Conservation (phyloP, 2,113 vertebrate genomes). For the Bos indicus region DNA sequence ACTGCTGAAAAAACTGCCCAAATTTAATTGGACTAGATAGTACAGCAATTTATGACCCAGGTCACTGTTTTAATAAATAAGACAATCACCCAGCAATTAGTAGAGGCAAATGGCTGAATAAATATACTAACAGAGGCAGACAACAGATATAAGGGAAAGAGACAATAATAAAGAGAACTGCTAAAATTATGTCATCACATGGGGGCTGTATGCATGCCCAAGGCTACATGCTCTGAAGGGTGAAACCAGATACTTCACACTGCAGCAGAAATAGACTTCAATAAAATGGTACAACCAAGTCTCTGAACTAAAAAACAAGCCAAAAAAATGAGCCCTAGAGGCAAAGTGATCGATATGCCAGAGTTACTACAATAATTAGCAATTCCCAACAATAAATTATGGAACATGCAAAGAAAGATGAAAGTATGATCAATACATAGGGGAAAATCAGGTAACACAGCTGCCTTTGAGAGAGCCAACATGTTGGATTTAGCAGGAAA, state of each 20-base stretch:
- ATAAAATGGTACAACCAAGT: background rate
- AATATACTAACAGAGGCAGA: background rate
- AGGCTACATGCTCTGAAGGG: background rate
- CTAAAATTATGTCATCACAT: background rate
- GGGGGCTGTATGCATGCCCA: background rate
- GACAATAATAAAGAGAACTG: background rate
- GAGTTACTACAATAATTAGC: background rate
- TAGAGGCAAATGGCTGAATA: background rate
- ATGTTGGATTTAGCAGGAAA: background rate
- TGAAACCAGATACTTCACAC: background rate
- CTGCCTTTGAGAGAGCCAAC: background rate
- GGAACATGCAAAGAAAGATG: background rate
- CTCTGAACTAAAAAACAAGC: background rate
- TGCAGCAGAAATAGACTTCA: background rate
- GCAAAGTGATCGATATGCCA: background rate
- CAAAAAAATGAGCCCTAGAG: background rate
- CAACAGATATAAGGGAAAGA: background rate
- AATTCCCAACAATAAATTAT: background rate
- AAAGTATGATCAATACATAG: background rate
- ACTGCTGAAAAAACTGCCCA: background rate
- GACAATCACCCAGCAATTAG: background rate
- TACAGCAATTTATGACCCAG: background rate
- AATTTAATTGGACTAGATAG: background rate
- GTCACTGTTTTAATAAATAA: background rate
- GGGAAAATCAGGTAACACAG: background rate